Evolutionary conservation across 2,797 vertebrate species (phyloP).

Genomic region (Antennarius maculatus): DNA sequence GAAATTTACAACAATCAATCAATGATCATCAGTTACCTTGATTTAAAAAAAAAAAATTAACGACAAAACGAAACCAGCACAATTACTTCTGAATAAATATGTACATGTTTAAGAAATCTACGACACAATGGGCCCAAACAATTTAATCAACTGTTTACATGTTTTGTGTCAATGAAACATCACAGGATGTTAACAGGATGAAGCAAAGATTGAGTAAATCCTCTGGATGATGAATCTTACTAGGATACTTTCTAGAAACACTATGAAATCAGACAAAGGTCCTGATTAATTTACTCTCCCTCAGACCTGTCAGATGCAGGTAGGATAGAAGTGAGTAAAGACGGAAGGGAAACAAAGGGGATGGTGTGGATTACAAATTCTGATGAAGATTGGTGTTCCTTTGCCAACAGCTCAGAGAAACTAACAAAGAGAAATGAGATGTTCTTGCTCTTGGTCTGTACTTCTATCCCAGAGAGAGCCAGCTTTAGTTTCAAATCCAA

Average conservation of each 20-base stretch:
- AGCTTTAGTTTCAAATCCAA: background rate
- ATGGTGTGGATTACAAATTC: slow-evolving; percentile 2
- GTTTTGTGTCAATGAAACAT: too few species aligned
- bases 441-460: background rate
- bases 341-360: background rate
- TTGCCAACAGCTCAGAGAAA: slow-evolving; percentile 7
- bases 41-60: background rate
- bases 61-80: background rate
- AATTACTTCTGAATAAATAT: background rate
- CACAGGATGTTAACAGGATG: too few species aligned
- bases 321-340: slow-evolving; percentile 12
- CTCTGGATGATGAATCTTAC: background rate
- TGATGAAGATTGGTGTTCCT: slow-evolving; percentile 6
- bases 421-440: background rate
- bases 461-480: too few species aligned
- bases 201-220: background rate
- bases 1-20: background rate
- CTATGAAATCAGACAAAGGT: background rate
- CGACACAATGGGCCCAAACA: background rate
- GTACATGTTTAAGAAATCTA: background rate
- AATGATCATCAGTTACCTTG: background rate
- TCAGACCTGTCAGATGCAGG: slow-evolving; percentile 5
- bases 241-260: background rate
- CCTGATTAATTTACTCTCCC: background rate
- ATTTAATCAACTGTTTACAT: background rate